These are phyloP conservation scores for Corythucha ciliata DNA, from an alignment of 2,888 invertebrate genomes.

Conservation along the genomic window DNA sequence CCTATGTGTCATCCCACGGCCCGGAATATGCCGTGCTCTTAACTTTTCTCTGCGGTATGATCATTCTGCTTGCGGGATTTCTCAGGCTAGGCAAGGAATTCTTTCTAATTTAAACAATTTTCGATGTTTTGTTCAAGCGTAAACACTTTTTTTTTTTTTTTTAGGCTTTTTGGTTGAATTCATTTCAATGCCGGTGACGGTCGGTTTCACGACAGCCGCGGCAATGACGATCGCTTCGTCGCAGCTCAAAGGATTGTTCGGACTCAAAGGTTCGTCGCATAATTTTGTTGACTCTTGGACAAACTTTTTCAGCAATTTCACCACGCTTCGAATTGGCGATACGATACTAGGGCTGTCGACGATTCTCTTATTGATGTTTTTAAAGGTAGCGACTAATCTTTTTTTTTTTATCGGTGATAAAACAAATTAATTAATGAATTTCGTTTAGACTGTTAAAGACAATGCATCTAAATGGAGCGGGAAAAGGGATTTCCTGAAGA, in stretches of 20 bases:
- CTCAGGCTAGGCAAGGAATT: slow-evolving; percentile 56
- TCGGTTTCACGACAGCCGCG: slow-evolving; percentile 77
- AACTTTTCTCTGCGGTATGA: slow-evolving; percentile 62
- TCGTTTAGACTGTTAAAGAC: slow-evolving; percentile 49
- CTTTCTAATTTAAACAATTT: too few species aligned
- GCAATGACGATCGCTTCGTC: slow-evolving; percentile 73
- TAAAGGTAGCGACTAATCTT: slow-evolving; percentile 50
- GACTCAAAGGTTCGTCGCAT: slow-evolving; percentile 48
- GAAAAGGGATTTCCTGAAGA: slow-evolving; percentile 39
- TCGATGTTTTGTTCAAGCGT: too few species aligned
- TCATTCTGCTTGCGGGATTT: slow-evolving; percentile 61
- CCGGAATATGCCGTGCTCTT: slow-evolving; percentile 61
- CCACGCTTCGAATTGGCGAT: slow-evolving; percentile 54
- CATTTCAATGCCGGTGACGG: slow-evolving; percentile 75
- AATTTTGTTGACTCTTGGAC: slow-evolving; percentile 46
- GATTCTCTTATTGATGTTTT: slow-evolving; percentile 50
- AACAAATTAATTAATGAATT: slow-evolving; percentile 46
- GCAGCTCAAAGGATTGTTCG: slow-evolving; percentile 65
- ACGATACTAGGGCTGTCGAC: slow-evolving; percentile 55
- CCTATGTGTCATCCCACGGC: slow-evolving; percentile 53
- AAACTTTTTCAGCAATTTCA: slow-evolving; percentile 51
- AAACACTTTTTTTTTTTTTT: slow-evolving; percentile 10
- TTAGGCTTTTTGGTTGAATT: slow-evolving; percentile 68
- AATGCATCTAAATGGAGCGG: slow-evolving; percentile 45
- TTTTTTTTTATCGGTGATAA: slow-evolving; percentile 48